Conservation (phyloP, 2,797 vertebrate genomes). For the Pitangus sulphuratus region DNA sequence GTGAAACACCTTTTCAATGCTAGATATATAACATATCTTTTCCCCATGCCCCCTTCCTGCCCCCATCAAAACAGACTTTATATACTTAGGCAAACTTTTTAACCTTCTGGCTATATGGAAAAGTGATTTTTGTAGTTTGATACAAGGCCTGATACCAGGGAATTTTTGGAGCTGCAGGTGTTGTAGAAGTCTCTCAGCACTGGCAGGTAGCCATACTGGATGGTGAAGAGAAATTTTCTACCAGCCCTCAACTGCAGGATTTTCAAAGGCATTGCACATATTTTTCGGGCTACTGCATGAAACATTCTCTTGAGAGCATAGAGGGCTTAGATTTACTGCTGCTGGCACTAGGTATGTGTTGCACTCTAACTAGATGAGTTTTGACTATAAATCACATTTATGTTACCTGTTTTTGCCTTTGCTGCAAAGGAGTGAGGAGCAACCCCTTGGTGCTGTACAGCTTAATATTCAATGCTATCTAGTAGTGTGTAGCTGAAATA, state of each 20-base stretch:
- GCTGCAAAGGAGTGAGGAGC: not conserved
- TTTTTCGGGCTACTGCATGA: constrained; percentile 4
- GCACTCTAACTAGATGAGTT: not conserved
- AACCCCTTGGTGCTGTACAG: not conserved
- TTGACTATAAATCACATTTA: not conserved
- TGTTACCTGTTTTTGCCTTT: not conserved
- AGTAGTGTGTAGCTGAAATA: not conserved
- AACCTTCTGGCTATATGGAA: not conserved
- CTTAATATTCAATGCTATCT: not conserved
- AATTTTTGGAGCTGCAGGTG: not conserved
- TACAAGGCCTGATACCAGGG: not conserved
- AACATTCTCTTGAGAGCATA: not conserved
- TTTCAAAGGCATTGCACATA: not conserved
- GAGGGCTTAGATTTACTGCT: constrained; percentile 6
- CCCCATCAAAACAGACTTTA: not conserved
- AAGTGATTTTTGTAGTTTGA: not conserved
- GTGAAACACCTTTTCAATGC: not conserved
- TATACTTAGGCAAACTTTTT: not conserved
- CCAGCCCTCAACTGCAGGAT: not conserved
- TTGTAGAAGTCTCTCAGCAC: not conserved
- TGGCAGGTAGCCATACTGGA: not conserved
- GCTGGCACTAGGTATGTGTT: not conserved
- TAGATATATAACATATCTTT: not conserved
- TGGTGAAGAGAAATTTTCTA: not conserved
- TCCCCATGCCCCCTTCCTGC: accelerated